phyloP scores from a whole-genome alignment of 2,888 invertebrate species.

The Tiphia femorata region DNA sequence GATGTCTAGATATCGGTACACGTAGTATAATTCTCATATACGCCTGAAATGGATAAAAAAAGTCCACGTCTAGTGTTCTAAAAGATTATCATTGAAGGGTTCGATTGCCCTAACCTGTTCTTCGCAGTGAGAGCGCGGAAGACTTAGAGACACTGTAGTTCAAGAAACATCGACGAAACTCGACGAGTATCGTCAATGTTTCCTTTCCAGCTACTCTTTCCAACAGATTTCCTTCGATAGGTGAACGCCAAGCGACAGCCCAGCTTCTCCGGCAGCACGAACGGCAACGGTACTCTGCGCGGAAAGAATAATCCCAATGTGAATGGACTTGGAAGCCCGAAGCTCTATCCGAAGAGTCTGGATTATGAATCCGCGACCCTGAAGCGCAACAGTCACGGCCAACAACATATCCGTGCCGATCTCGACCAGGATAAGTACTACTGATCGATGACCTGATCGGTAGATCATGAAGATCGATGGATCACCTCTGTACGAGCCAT shows the following conservation, averaged over 20 bases:
- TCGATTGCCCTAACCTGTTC: no score
- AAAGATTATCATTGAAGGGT: no score
- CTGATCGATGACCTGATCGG: conserved; percentile 63
- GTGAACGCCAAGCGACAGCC: conserved; percentile 76
- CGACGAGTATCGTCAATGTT: neutral
- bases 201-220: conserved; percentile 36
- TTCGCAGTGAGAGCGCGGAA: no score
- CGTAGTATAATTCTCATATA: no score
- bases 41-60: no score
- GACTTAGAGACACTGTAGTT: no score
- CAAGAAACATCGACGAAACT: no score
- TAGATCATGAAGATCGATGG: no score
- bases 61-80: no score
- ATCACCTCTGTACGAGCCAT: no score
- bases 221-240: conserved; percentile 26
- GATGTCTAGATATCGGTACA: no score
- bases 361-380: conserved; percentile 86
- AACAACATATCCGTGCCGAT: conserved; percentile 73
- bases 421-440: conserved; percentile 78
- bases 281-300: conserved; percentile 71
- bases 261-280: conserved; percentile 76
- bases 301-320: conserved; percentile 73
- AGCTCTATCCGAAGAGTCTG: conserved; percentile 78
- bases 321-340: conserved; percentile 73
- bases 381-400: conserved; percentile 79